These are phyloP conservation scores for Poecilia picta DNA, from an alignment of 2,797 vertebrate species.

Conservation along the genomic window DNA sequence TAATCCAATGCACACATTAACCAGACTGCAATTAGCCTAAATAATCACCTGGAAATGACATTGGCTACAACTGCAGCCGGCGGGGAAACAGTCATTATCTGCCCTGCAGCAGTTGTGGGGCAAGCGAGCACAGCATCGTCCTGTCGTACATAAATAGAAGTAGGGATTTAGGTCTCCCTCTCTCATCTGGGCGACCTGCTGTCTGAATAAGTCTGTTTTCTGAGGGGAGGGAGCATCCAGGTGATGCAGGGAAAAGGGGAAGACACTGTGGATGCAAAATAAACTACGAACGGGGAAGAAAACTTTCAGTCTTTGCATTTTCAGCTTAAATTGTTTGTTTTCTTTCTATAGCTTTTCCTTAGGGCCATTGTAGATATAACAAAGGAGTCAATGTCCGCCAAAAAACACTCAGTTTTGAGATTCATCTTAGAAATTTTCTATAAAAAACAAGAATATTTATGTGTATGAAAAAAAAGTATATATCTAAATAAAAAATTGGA, in stretches of 20 bases:
- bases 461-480: no score
- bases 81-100: slow-evolving; percentile 41
- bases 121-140: slow-evolving; percentile 60
- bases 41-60: slow-evolving; percentile 64
- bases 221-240: slow-evolving; percentile 54
- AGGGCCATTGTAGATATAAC: no score
- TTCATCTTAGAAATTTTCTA: no score
- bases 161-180: slow-evolving; percentile 75
- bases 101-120: slow-evolving; percentile 55
- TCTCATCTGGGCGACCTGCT: slow-evolving; percentile 66
- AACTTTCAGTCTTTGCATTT: neutral
- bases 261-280: slow-evolving; percentile 32
- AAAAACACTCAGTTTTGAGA: no score
- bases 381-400: no score
- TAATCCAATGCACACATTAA: slow-evolving; percentile 59
- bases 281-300: neutral
- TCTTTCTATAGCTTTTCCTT: neutral
- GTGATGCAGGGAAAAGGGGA: slow-evolving; percentile 63
- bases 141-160: slow-evolving; percentile 73
- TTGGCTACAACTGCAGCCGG: slow-evolving; percentile 50
- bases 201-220: slow-evolving; percentile 38
- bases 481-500: no score
- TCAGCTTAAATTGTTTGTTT: neutral
- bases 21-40: slow-evolving; percentile 69
- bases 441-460: no score